Percentiles rank a stretch among this genome's conserved stretches.
Conservation (phyloP, 2,888 invertebrate species). For the Diarsia dahlii region DNA sequence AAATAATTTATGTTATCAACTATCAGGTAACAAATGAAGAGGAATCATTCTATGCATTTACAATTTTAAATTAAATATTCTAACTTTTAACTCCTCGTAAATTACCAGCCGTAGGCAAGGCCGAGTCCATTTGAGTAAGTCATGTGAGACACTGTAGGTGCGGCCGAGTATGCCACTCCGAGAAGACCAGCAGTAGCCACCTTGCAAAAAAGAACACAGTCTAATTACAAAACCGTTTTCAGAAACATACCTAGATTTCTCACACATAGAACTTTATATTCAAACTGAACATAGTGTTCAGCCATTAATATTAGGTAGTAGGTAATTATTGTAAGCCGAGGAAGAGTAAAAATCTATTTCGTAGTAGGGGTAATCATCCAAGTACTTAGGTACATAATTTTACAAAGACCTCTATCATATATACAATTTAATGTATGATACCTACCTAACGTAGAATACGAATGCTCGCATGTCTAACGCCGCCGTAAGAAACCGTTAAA, state of each 20-base stretch:
- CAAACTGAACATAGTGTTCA: background rate
- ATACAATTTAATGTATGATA: background rate
- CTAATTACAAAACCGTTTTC: background rate
- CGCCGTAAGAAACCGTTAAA: background rate
- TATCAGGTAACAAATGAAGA: conserved; percentile 86
- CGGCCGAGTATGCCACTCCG: conserved; percentile 91
- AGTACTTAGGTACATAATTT: background rate
- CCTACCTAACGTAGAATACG: background rate
- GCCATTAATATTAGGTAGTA: no score
- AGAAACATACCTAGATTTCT: background rate
- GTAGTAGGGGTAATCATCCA: background rate
- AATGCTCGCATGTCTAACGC: background rate
- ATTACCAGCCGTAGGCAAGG: conserved; percentile 90
- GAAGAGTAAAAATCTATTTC: background rate
- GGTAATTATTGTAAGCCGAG: background rate
- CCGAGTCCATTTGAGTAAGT: conserved; percentile 90
- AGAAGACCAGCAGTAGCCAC: conserved; percentile 89
- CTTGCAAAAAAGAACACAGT: conserved; percentile 68
- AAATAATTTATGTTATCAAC: conserved; percentile 80
- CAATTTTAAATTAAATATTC: conserved; percentile 55
- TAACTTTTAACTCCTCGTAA: conserved; percentile 42
- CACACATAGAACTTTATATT: background rate
- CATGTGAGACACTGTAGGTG: conserved; percentile 92
- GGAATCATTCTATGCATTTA: conserved; percentile 82
- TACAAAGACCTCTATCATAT: no score